These are phyloP conservation scores for Chrysodeixis includens DNA, from an alignment of 2,888 invertebrate species.

Conservation along the genomic window DNA sequence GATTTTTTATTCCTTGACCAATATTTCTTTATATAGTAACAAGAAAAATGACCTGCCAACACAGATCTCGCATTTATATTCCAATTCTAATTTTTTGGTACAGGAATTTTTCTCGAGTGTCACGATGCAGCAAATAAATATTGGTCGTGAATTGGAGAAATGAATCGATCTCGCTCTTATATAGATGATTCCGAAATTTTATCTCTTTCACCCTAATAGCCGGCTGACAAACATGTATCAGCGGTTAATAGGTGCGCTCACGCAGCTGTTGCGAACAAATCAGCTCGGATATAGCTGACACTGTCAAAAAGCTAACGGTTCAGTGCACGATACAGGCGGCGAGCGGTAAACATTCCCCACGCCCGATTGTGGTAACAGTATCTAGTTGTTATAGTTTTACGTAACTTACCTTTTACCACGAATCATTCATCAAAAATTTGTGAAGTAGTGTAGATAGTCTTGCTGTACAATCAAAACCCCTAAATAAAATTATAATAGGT, in stretches of 20 bases:
- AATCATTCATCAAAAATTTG: too few relatives aligned
- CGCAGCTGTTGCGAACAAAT: conserved; percentile 89
- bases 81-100: conserved; percentile 82
- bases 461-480: too few relatives aligned
- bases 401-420: not conserved
- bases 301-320: conserved; percentile 86
- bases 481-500: too few relatives aligned
- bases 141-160: conserved; percentile 84
- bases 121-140: conserved; percentile 87
- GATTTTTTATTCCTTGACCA: conserved; percentile 76
- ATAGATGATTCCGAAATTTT: conserved; percentile 82
- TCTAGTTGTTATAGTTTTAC: not conserved
- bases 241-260: conserved; percentile 89
- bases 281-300: conserved; percentile 89
- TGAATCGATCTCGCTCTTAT: conserved; percentile 87
- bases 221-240: conserved; percentile 90
- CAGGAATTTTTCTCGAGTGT: conserved; percentile 83
- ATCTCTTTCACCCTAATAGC: conserved; percentile 89
- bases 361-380: conserved; percentile 9
- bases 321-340: conserved; percentile 67
- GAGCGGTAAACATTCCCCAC: conserved; percentile 58
- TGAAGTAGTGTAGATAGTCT: too few relatives aligned
- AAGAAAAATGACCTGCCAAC: conserved; percentile 82
- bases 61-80: conserved; percentile 78
- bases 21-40: conserved; percentile 83